These are phyloP conservation scores for Scaeva pyrastri DNA, from an alignment of 2,888 invertebrate genomes.

Conservation along the genomic window DNA sequence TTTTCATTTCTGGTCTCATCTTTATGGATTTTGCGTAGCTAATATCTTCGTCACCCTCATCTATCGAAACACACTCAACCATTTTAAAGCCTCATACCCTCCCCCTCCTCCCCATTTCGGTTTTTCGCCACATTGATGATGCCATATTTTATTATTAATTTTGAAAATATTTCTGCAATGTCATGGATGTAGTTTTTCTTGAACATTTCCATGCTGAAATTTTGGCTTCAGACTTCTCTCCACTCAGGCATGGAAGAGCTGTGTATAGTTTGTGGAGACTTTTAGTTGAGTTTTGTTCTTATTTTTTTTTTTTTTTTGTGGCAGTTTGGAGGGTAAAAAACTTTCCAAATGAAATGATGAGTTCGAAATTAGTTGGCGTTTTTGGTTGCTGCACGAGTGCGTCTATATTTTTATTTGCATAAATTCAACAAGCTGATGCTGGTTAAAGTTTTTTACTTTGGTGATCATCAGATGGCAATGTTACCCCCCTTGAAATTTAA, in stretches of 20 bases:
- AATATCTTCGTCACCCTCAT: conserved; percentile 60
- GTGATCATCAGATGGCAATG: conserved; percentile 15
- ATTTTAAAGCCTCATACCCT: neutral
- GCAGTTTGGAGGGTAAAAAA: conserved; percentile 5
- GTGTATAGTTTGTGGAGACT: conserved; percentile 3
- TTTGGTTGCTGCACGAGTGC: conserved; percentile 46
- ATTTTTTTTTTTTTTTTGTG: conserved; percentile 9
- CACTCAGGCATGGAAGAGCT: neutral
- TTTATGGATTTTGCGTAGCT: conserved; percentile 66
- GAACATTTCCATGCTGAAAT: no score
- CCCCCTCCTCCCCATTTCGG: neutral
- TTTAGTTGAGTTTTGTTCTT: conserved; percentile 8
- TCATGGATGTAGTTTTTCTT: conserved; percentile 57
- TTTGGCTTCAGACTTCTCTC: no score
- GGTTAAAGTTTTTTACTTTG: neutral
- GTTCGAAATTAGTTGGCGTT: conserved; percentile 66
- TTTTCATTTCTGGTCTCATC: conserved; percentile 29
- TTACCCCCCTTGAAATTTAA: conserved; percentile 26
- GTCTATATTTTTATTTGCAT: neutral
- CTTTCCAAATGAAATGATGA: conserved; percentile 63
- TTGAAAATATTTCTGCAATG: conserved; percentile 73
- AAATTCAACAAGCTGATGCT: conserved; percentile 31
- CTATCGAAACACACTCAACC: conserved; percentile 26
- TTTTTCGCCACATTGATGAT: neutral
- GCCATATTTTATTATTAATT: conserved; percentile 68